Evolutionary conservation across 2,113 vertebrate genomes (phyloP), one percentile per base, ranked within the genome.

Genomic region (Epinephelus cyanopodus): DNA sequence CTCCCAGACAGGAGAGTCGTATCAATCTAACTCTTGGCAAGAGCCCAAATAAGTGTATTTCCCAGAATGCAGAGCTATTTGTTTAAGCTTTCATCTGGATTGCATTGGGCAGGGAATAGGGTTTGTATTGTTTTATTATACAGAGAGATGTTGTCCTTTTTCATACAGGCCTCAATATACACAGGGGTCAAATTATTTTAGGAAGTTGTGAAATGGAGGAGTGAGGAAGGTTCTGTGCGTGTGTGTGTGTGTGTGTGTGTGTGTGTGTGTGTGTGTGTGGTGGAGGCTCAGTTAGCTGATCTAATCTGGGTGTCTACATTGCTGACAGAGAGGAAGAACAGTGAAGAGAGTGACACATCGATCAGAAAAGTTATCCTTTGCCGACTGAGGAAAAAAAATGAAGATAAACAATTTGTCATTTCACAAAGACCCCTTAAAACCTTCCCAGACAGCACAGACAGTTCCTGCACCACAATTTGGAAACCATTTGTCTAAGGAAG

Each of bases 331-430:
- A 79, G 37, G 23, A n/a, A 48, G 25, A 15, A 52, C 62, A 52
- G 78, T 37, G 53, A 52, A 56, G 37, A 61, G 27, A 75, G 10
- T 25, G 29, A 14, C 70, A 58, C 63, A 50, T 57, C 37, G 4
- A 73, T 82, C 71, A 80, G 15, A 39, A 45, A 65, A 61, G 47
- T 68, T 67, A 68, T 81, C 66, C 54, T 63, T 73, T 18, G 54
- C 39, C 19, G 62, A 72, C 3, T 60, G 53, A 52, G 47, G 8
- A 7, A 15, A 21, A 37, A 33, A 47, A 73, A 47, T 42, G 5
- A 64, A 52, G 65, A 68, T 1, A 53, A 72, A 58, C 18, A 61
- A 60, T 42, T 54, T 11, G 7, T 80, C 57, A 57, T 74, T 69
- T 70, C 10, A 1, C 1, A 8, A 66, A 14, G 37, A 50, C 13